Evolutionary conservation across 2,888 invertebrate genomes (phyloP).

Genomic region (Heliconius sara): DNA sequence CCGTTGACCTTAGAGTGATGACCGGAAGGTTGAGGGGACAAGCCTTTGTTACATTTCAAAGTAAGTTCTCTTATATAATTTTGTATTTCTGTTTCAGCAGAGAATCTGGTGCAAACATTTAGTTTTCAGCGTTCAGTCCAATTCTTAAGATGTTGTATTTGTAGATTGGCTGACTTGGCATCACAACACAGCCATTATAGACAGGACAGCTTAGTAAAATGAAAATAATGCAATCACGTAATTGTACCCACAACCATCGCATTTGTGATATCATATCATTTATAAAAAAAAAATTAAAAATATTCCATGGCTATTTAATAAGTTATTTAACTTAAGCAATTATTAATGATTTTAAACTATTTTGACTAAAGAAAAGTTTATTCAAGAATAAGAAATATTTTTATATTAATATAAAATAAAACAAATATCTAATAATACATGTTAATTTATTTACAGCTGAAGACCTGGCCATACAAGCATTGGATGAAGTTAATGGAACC

Average conservation of each 20-base stretch:
- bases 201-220: too few relatives aligned
- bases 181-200: too few relatives aligned
- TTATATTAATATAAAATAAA: background rate
- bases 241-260: too few relatives aligned
- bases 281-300: too few relatives aligned
- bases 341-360: background rate
- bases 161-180: too few relatives aligned
- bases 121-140: too few relatives aligned
- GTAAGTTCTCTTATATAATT: slow-evolving; percentile 62
- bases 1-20: slow-evolving; percentile 75
- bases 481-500: slow-evolving; percentile 80
- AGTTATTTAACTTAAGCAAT: too few relatives aligned
- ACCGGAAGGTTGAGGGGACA: slow-evolving; percentile 84
- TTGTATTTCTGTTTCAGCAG: background rate
- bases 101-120: too few relatives aligned
- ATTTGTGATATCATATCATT: too few relatives aligned
- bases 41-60: slow-evolving; percentile 82
- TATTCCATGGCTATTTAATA: too few relatives aligned
- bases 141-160: too few relatives aligned
- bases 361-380: background rate
- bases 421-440: background rate
- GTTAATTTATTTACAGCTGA: slow-evolving; percentile 61
- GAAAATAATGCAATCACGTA: too few relatives aligned
- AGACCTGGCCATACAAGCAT: slow-evolving; percentile 73
- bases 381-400: background rate